phyloP scores from a whole-genome alignment of 2,797 vertebrate species.

The Leucoraja ocellata region DNA sequence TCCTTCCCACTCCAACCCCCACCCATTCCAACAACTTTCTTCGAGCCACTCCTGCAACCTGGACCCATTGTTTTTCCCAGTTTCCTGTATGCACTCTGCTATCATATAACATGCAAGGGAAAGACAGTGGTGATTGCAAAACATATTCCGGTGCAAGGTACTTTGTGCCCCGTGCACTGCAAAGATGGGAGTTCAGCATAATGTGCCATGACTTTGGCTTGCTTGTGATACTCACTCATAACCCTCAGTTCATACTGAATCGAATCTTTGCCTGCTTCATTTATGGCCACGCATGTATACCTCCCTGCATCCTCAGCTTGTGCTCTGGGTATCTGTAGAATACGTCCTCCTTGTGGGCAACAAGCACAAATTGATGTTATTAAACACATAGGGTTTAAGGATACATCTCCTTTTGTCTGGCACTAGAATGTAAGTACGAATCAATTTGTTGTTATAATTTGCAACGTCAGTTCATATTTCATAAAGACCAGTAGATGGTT shows the following conservation, averaged over 20 bases:
- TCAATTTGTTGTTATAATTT: not conserved
- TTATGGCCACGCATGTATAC: slow-evolving; percentile 81
- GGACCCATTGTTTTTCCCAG: too few species aligned
- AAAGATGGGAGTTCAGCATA: not conserved
- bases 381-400: not conserved
- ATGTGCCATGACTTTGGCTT: not conserved
- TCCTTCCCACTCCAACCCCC: too few species aligned
- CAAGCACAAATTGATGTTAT: not conserved
- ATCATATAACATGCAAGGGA: too few species aligned
- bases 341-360: slow-evolving; percentile 70
- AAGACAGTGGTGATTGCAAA: too few species aligned
- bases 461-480: not conserved
- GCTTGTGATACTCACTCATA: slow-evolving; percentile 66
- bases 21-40: too few species aligned
- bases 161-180: too few species aligned
- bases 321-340: slow-evolving; percentile 77
- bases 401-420: not conserved
- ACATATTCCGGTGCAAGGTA: too few species aligned
- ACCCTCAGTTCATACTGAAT: slow-evolving; percentile 80
- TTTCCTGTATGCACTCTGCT: too few species aligned
- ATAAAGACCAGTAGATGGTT: not conserved
- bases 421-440: not conserved
- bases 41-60: too few species aligned
- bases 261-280: slow-evolving; percentile 91
- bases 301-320: slow-evolving; percentile 73